Conservation (phyloP, 2,113 vertebrate genomes). For the Pteruthius melanotis region DNA sequence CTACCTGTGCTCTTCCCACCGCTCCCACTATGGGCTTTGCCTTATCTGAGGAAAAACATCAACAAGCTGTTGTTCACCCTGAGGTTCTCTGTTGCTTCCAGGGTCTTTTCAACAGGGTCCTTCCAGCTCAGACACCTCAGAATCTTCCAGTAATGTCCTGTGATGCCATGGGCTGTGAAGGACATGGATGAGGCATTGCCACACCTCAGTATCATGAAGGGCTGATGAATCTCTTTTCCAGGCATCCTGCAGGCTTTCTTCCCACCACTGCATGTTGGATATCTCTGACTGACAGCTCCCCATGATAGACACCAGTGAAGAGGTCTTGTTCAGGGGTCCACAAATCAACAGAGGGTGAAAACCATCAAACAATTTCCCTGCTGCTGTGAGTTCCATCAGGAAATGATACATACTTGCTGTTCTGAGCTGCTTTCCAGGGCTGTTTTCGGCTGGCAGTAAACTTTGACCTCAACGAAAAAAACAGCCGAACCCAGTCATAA, state of each 20-base stretch:
- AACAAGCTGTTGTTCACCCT: not conserved
- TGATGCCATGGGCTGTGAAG: not conserved
- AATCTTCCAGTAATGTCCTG: not conserved
- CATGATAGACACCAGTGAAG: accelerated
- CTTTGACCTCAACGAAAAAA: not conserved
- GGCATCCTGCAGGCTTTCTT: not conserved
- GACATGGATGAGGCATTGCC: not conserved
- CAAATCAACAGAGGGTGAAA: not conserved
- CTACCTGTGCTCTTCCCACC: not conserved
- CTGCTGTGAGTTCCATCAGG: not conserved
- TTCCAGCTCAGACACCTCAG: not conserved
- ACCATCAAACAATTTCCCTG: not conserved
- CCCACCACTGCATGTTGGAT: accelerated
- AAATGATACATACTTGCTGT: not conserved
- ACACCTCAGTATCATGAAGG: not conserved
- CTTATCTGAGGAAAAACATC: not conserved
- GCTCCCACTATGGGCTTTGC: not conserved
- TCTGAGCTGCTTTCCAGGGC: not conserved
- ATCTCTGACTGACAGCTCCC: not conserved
- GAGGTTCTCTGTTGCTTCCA: not conserved
- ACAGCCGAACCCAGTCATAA: not conserved
- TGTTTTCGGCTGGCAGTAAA: not conserved
- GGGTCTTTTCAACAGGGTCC: not conserved
- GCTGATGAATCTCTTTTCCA: not conserved
- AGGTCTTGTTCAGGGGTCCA: not conserved